These are phyloP conservation scores for Cavia porcellus DNA, from an alignment of 2,113 vertebrate genomes.

Conservation along the genomic window DNA sequence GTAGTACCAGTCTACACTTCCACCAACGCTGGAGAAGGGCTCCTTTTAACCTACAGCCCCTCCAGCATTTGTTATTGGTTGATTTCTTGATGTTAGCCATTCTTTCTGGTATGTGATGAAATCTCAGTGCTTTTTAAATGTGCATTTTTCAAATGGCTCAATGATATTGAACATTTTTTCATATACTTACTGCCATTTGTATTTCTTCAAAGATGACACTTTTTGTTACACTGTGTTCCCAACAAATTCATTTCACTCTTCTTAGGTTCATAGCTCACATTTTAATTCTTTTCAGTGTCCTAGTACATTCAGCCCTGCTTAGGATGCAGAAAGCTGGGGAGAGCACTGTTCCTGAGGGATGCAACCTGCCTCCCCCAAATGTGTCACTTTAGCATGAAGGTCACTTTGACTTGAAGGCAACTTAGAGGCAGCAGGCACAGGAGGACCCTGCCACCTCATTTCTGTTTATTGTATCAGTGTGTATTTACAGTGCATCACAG, in stretches of 20 bases:
- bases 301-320: background rate
- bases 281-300: conserved; percentile 30
- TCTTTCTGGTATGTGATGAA: no score
- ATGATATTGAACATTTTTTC: no score
- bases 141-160: no score
- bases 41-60: no score
- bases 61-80: no score
- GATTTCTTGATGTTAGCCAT: no score
- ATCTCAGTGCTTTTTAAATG: no score
- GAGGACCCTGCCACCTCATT: background rate
- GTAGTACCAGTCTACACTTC: no score
- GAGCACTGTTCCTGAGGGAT: background rate
- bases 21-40: no score
- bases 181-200: no score
- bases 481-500: background rate
- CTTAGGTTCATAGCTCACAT: conserved; percentile 39
- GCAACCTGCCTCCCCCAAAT: background rate
- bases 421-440: background rate
- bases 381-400: fast-evolving
- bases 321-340: background rate
- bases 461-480: no score
- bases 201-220: background rate
- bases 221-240: background rate
- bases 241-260: conserved; percentile 49
- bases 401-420: background rate